Evolutionary conservation across 1,140 invertebrate genomes (phyloP).

Genomic region (Calycopis cecrops): DNA sequence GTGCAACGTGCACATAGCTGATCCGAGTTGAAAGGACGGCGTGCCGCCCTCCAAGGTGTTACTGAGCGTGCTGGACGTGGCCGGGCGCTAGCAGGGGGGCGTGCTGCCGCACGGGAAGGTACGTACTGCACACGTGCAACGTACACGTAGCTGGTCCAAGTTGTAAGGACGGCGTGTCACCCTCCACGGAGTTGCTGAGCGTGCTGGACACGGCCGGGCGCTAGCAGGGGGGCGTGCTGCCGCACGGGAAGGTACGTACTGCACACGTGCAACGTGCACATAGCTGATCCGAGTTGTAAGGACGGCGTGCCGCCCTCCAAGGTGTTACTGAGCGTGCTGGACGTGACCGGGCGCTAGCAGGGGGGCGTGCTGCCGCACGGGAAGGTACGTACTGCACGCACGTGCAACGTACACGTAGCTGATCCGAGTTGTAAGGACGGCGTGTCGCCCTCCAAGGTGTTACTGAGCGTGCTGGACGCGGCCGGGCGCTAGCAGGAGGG

Average conservation of each 20-base stretch:
- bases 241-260: constrained; percentile 52
- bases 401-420: too few species aligned
- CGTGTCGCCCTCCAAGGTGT: constrained; percentile 47
- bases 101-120: constrained; percentile 55
- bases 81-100: constrained; percentile 68
- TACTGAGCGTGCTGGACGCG: constrained; percentile 67
- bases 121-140: constrained; percentile 15
- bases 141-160: too few species aligned
- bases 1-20: not conserved
- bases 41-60: constrained; percentile 52
- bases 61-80: constrained; percentile 68
- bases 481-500: constrained; percentile 71
- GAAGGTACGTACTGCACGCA: constrained; percentile 46
- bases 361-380: constrained; percentile 46
- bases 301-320: constrained; percentile 66
- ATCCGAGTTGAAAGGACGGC: too few species aligned
- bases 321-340: constrained; percentile 62
- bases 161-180: constrained; percentile 75
- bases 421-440: too few species aligned
- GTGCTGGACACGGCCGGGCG: constrained; percentile 58
- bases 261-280: too few species aligned
- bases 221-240: constrained; percentile 45
- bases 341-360: constrained; percentile 53
- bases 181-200: constrained; percentile 57
- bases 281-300: too few species aligned